Evolutionary conservation across 2,888 invertebrate genomes (phyloP), one percentile per base, ranked within the genome.

Genomic region (Steinernema carpocapsae): DNA sequence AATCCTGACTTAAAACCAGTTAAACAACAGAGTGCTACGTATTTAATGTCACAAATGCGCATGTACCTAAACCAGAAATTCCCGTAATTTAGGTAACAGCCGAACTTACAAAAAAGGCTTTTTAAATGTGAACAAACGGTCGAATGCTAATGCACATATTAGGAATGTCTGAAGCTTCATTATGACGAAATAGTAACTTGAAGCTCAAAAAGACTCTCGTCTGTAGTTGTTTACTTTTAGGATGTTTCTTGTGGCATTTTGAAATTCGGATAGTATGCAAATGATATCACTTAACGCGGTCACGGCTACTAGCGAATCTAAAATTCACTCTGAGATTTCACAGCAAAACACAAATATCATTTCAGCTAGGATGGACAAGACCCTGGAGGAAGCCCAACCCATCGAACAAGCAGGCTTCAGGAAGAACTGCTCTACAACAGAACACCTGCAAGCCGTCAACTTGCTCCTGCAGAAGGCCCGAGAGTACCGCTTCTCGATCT

Each of bases 311-410:
- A 51, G 51, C 12, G n/a, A 19, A 51, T 19, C 51, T 51, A 19
- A n/a, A n/a, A n/a, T n/a, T n/a, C n/a, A n/a, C n/a, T n/a, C n/a
- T n/a, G n/a, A n/a, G n/a, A n/a, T n/a, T n/a, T n/a, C n/a, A n/a
- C n/a, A n/a, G n/a, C n/a, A n/a, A n/a, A n/a, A n/a, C n/a, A n/a
- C n/a, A n/a, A n/a, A n/a, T n/a, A 24, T 59, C 1, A 45, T 73
- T 0, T 4, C 95, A 43, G 95, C 93, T 17, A 17, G 48, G n/a
- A 48, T 48, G 4, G 48, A 48, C n/a, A 4, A 56, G n/a, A 48
- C 19, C 19, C n/a, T 48, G 48, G 48, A 48, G 4, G 48, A 17
- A 4, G 48, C 17, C 4, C 26, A 32, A 17, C 19, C 74, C 2
- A 3, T 6, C 32, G 48, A 12, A 75, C 73, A 43, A 70, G n/a